Evolutionary conservation across 2,888 invertebrate genomes (phyloP).

Genomic region (Chrysodeixis includens): DNA sequence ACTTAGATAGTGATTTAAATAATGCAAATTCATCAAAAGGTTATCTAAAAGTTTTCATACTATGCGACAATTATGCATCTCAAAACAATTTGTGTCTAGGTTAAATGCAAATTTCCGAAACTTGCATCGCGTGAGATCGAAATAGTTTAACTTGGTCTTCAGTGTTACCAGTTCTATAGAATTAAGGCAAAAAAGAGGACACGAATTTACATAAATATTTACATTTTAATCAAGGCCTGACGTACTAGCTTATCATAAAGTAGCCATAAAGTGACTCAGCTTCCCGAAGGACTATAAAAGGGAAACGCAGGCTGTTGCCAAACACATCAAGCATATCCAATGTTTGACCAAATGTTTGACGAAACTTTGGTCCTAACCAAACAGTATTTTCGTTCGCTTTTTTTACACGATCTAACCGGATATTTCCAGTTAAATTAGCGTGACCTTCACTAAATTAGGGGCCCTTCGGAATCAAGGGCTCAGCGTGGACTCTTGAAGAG

Average conservation of each 20-base stretch:
- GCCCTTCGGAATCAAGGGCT: slow-evolving; percentile 43
- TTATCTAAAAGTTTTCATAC: neutral
- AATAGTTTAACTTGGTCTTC: slow-evolving; percentile 13
- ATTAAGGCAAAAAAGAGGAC: neutral
- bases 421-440: slow-evolving; percentile 47
- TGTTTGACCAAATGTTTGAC: slow-evolving; percentile 38
- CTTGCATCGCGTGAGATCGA: slow-evolving; percentile 11
- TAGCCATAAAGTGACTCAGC: slow-evolving; percentile 26
- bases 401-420: slow-evolving; percentile 23
- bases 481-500: slow-evolving; percentile 34
- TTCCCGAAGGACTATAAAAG: slow-evolving; percentile 26
- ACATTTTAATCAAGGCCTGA: slow-evolving; percentile 6
- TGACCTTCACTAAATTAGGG: slow-evolving; percentile 50
- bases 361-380: slow-evolving; percentile 45
- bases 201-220: slow-evolving; percentile 9
- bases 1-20: neutral
- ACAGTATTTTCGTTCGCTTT: slow-evolving; percentile 27
- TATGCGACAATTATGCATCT: neutral
- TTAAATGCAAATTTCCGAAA: slow-evolving; percentile 8
- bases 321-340: slow-evolving; percentile 40
- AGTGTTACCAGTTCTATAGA: neutral
- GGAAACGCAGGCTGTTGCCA: slow-evolving; percentile 30
- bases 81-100: slow-evolving; percentile 2
- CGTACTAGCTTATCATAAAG: neutral
- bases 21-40: neutral